phyloP scores from a whole-genome alignment of 2,888 invertebrate genomes.

The Ernsta delagoae region DNA sequence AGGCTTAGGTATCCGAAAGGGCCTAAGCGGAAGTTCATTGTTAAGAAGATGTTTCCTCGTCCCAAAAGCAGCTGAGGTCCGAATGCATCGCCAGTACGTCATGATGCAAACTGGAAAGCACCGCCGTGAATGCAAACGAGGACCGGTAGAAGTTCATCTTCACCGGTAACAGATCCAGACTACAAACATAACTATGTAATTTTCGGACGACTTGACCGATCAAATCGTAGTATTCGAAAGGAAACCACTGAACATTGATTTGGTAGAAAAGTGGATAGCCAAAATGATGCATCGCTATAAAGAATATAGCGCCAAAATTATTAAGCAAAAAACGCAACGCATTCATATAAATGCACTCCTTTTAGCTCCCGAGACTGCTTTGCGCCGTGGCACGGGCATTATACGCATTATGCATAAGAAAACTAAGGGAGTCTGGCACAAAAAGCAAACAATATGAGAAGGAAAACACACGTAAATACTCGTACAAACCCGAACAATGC shows the following conservation, averaged over 20 bases:
- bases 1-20: background rate
- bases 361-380: constrained; percentile 19
- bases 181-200: too few relatives aligned
- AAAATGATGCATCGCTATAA: too few relatives aligned
- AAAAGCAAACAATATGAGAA: constrained; percentile 32
- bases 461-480: constrained; percentile 27
- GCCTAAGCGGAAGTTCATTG: constrained; percentile 37
- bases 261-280: too few relatives aligned
- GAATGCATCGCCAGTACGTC: constrained; percentile 43
- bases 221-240: too few relatives aligned
- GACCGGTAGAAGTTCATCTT: constrained; percentile 46
- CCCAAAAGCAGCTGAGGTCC: constrained; percentile 52
- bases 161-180: constrained; percentile 39
- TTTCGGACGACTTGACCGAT: too few relatives aligned
- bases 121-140: constrained; percentile 58
- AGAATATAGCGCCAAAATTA: background rate
- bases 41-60: constrained; percentile 16
- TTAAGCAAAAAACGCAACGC: constrained; percentile 4
- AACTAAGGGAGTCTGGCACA: constrained; percentile 32
- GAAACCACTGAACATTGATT: too few relatives aligned
- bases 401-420: constrained; percentile 35
- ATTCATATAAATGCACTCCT: constrained; percentile 3
- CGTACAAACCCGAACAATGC: constrained; percentile 18
- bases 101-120: constrained; percentile 47
- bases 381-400: constrained; percentile 27